Base-by-base conservation (phyloP, 2,113 vertebrate species). In the Hiodon alosoides region DNA sequence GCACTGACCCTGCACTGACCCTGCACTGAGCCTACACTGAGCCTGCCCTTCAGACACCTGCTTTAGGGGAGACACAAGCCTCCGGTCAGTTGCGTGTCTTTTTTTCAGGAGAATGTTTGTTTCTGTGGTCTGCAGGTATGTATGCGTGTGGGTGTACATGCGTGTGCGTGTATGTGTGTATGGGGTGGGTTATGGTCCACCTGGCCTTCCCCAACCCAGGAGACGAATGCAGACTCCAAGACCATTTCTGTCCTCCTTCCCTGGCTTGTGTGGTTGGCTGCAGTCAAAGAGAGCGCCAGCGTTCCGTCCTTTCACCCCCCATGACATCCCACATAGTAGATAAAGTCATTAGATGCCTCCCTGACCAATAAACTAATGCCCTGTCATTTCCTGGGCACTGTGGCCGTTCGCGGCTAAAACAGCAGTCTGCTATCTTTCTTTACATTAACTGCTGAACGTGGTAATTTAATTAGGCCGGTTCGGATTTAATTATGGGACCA, bases 381-480 rank as follows among this genome's bases (percentile, higher is more conserved):
- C 71, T 31, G 60, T 73, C 71, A 73, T 59, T 52, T 8, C 47
- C 62, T 31, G 7, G 31, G 71, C 53, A 64, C 52, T 73, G 51
- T 52, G 60, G 7, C 59, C 53, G 59, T 16, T 31, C 31, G 31
- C 31, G 31, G 31, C 31, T 31, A 31, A 31, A 31, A 31, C 31
- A 69, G n/a, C 50, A 69, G 16, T 69, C n/a, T 69, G 31, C 52
- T 52, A 73, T 58, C 71, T 64, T 31, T 48, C 60, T 50, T 73
- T 73, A 11, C 61, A 58, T 64, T 16, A 73, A 61, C 53, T 50
- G n/a, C 7, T 10, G 9, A 64, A 31, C 64, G 51, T 57, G 47
- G 7, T 62, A 64, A 64, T 64, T 73, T 64, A 73, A 73, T 73
- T 64, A 62, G 11, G 3, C 60, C 17, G 48, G 48, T 64, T 61